These are phyloP conservation scores for Drosophila triauraria DNA, from an alignment of 1,140 invertebrate species.

Conservation along the genomic window DNA sequence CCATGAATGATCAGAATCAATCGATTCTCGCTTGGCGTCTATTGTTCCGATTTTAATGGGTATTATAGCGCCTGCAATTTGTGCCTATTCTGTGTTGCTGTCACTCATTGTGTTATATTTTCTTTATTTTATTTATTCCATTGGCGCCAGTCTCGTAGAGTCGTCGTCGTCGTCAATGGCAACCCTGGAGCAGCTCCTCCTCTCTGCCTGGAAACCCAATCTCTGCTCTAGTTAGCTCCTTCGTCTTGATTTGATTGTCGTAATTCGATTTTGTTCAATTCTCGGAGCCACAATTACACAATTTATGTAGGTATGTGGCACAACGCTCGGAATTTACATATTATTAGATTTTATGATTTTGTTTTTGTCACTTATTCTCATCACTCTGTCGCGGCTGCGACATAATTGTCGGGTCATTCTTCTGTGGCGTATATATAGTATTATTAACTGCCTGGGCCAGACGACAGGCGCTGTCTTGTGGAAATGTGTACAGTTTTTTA, in stretches of 20 bases:
- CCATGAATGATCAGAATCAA: background rate
- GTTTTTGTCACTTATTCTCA: constrained; percentile 27
- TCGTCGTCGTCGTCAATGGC: constrained; percentile 21
- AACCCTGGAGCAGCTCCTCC: constrained; percentile 33
- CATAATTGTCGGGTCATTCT: constrained; percentile 38
- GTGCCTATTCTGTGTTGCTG: constrained; percentile 49
- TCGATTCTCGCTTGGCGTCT: constrained; percentile 11
- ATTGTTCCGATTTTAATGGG: constrained; percentile 23
- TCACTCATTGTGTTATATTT: constrained; percentile 39
- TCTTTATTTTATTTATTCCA: constrained; percentile 32
- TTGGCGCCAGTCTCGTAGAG: constrained; percentile 59
- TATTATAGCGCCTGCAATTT: constrained; percentile 60
- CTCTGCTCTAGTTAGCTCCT: constrained; percentile 41
- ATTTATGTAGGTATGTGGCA: constrained; percentile 44
- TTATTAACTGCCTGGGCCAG: constrained; percentile 33
- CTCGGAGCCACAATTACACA: constrained; percentile 47
- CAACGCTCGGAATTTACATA: constrained; percentile 15
- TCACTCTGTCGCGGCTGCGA: constrained; percentile 16
- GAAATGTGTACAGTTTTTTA: constrained; percentile 41
- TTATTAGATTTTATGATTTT: constrained; percentile 32
- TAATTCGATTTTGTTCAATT: constrained; percentile 62
- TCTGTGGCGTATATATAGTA: constrained; percentile 3
- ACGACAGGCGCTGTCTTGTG: constrained; percentile 36
- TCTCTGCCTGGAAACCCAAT: constrained; percentile 13
- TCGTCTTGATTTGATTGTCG: constrained; percentile 45